Evolutionary conservation across 2,888 invertebrate species (phyloP), one percentile per base, ranked within the genome.

Genomic region (Psococerastis gibbosa): DNA sequence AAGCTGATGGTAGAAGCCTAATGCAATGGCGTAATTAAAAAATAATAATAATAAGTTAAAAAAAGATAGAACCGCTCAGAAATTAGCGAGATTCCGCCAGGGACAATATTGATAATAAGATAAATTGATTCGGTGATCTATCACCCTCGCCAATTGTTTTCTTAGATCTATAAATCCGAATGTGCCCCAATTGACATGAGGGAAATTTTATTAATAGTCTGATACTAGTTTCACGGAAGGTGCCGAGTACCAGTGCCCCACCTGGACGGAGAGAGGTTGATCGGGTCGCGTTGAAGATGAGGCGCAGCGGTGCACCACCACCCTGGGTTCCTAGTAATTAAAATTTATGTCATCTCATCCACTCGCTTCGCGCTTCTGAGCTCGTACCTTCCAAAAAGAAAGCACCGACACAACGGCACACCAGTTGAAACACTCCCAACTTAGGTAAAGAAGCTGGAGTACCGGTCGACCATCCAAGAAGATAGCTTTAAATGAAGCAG

Each of bases 261-360:
- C 27, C 27, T 27, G 27, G 27, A 11, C 27, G 8, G 27, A 27
- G 11, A 11, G 11, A 27, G 27, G 27, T 27, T 27, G 27, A 11
- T 11, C 8, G 27, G 27, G 27, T 27, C 27, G n/a, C 33, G 16
- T 33, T 15, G 38, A 13, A 38, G 38, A 38, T 38, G 42, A 27
- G 31, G 31, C 46, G 32, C 46, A 35, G 45, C 41, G 41, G 47
- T 16, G 47, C 32, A 31, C 41, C 48, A 35, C 46, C 49, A 45
- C 47, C 47, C 46, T 45, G 49, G 47, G 49, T 47, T 47, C 45
- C 47, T 49, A 46, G 47, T 49, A 49, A 49, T 49, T 49, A 49
- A 47, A 49, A 47, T 46, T 49, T 46, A 38, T 49, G 49, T 47
- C 49, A 27, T 47, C 49, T 49, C 49, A 49, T 46, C 47, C 17